phyloP scores from a whole-genome alignment of 1,140 invertebrate species.

The Atopsyche davidsoni region DNA sequence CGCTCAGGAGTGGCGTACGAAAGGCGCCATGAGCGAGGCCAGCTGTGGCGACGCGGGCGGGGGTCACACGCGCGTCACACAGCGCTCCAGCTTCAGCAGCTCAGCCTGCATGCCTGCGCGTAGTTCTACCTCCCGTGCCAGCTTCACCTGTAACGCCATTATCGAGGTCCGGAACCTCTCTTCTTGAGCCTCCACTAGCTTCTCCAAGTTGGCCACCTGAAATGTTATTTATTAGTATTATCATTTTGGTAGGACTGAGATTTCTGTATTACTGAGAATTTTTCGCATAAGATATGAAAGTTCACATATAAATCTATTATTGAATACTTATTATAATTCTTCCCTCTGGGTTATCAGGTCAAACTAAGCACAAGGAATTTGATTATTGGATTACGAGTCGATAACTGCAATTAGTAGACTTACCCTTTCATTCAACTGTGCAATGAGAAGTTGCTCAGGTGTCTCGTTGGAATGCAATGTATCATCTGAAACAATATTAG shows the following conservation, averaged over 20 bases:
- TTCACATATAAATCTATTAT: too few relatives aligned
- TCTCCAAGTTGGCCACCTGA: slow-evolving; percentile 54
- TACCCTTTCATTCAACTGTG: slow-evolving; percentile 30
- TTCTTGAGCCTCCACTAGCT: slow-evolving; percentile 52
- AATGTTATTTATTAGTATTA: too few relatives aligned
- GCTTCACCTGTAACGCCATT: slow-evolving; percentile 49
- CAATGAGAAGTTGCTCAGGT: slow-evolving; percentile 27
- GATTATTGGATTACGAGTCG: too few relatives aligned
- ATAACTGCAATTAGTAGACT: too few relatives aligned
- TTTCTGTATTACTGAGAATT: too few relatives aligned
- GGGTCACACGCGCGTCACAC: slow-evolving; percentile 54
- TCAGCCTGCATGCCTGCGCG: slow-evolving; percentile 52
- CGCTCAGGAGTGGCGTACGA: too few relatives aligned
- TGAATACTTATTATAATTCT: too few relatives aligned
- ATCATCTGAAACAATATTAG: slow-evolving; percentile 18
- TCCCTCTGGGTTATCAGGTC: too few relatives aligned
- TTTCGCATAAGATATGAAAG: too few relatives aligned
- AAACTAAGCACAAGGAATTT: too few relatives aligned
- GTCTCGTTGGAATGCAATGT: slow-evolving; percentile 14
- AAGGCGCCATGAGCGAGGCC: slow-evolving; percentile 15
- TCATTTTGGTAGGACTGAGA: too few relatives aligned
- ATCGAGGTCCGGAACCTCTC: slow-evolving; percentile 48
- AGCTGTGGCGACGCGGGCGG: slow-evolving; percentile 8
- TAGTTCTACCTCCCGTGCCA: slow-evolving; percentile 53
- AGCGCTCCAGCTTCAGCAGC: slow-evolving; percentile 54